Conservation (phyloP, 2,797 vertebrate genomes). For the Austrolebias charrua region DNA sequence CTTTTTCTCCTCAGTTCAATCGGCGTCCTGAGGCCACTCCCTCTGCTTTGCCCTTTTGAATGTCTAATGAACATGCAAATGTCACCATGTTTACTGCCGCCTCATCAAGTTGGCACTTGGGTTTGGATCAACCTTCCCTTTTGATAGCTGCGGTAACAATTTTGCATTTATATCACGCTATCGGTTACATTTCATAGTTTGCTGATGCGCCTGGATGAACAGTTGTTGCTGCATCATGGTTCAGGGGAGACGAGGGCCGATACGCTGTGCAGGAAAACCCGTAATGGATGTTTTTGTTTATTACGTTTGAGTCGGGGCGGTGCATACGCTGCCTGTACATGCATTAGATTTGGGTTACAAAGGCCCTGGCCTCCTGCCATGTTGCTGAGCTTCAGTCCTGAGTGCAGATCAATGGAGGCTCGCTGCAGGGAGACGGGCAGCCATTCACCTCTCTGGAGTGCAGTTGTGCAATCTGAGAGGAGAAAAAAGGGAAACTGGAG, state of each 20-base stretch:
- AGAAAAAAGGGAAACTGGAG: not conserved
- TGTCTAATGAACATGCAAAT: slow-evolving; percentile 72
- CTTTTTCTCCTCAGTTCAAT: slow-evolving; percentile 2
- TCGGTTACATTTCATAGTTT: slow-evolving; percentile 46
- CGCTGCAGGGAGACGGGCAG: slow-evolving; percentile 34
- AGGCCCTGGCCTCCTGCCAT: slow-evolving; percentile 38
- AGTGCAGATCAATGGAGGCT: slow-evolving; percentile 55
- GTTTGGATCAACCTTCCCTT: slow-evolving; percentile 46
- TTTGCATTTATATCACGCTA: slow-evolving; percentile 2
- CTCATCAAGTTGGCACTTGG: slow-evolving; percentile 49
- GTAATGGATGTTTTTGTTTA: slow-evolving; percentile 17
- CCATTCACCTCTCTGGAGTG: slow-evolving; percentile 34
- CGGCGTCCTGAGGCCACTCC: slow-evolving; percentile 23
- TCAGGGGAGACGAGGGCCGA: not conserved
- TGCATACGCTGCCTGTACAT: not conserved
- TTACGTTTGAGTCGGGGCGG: slow-evolving; percentile 4
- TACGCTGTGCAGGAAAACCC: slow-evolving; percentile 4
- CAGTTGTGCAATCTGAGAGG: slow-evolving; percentile 42
- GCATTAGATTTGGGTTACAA: slow-evolving; percentile 21
- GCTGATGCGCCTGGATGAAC: slow-evolving; percentile 8
- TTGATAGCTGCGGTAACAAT: not conserved
- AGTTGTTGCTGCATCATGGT: slow-evolving; percentile 10
- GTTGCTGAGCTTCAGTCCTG: slow-evolving; percentile 26
- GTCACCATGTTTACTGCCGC: slow-evolving; percentile 55
- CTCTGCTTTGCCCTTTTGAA: slow-evolving; percentile 66